Evolutionary conservation across 2,888 invertebrate genomes (phyloP).

Genomic region (Euproctis similis): DNA sequence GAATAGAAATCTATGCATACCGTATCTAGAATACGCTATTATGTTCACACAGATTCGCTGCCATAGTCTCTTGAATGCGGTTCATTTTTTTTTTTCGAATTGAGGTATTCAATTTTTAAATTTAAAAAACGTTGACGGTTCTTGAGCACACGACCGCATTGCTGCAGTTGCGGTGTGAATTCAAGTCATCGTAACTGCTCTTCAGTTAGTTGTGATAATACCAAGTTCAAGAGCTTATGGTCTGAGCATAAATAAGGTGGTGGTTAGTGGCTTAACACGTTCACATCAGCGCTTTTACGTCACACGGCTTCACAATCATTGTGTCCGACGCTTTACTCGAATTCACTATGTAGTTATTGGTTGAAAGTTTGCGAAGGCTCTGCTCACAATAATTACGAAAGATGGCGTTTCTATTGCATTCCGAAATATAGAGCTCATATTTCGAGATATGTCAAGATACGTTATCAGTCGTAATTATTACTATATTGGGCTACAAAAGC

Average conservation of each 20-base stretch:
- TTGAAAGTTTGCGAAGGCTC: slow-evolving; percentile 26
- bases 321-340: slow-evolving; percentile 32
- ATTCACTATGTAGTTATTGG: slow-evolving; percentile 37
- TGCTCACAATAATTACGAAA: slow-evolving; percentile 27
- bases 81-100: too few species aligned
- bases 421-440: slow-evolving; percentile 70
- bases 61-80: too few species aligned
- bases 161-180: too few species aligned
- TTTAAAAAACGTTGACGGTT: too few species aligned
- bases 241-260: too few species aligned
- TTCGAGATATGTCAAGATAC: slow-evolving; percentile 47
- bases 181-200: too few species aligned
- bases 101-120: too few species aligned
- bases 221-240: too few species aligned
- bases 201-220: too few species aligned
- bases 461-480: slow-evolving; percentile 33
- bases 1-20: slow-evolving; percentile 6
- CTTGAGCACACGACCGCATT: slow-evolving; percentile 9
- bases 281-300: slow-evolving; percentile 62
- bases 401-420: slow-evolving; percentile 41
- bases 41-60: too few species aligned
- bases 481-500: slow-evolving; percentile 23
- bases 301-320: slow-evolving; percentile 43
- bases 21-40: too few species aligned
- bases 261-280: slow-evolving; percentile 67